Conservation (phyloP, 2,113 vertebrate genomes). For the Oreochromis aureus region DNA sequence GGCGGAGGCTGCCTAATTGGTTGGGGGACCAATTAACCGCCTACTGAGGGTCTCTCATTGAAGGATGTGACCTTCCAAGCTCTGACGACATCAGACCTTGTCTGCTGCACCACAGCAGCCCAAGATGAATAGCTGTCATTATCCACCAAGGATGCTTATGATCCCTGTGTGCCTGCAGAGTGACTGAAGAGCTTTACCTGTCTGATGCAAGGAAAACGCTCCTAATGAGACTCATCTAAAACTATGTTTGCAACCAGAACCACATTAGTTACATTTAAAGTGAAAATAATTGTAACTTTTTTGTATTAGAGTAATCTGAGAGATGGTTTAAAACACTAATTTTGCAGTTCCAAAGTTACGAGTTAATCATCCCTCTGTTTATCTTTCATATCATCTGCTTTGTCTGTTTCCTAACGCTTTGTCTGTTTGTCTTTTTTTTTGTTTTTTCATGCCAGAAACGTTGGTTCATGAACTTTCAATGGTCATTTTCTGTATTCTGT, state of each 20-base stretch:
- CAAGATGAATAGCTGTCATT: slow-evolving; percentile 1
- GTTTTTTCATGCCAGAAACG: not conserved
- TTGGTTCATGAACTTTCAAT: not conserved
- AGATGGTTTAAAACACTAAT: not conserved
- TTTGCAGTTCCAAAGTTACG: not conserved
- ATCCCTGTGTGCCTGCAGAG: not conserved
- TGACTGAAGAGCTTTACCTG: not conserved
- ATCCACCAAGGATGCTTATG: not conserved
- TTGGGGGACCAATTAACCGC: not conserved
- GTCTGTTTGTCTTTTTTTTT: not conserved
- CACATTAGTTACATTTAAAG: not conserved
- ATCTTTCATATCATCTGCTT: not conserved
- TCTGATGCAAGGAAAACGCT: not conserved
- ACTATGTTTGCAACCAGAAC: not conserved
- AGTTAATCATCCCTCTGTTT: not conserved
- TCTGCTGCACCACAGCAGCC: not conserved
- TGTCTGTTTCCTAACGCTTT: not conserved
- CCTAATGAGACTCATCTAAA: not conserved
- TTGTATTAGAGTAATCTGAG: not conserved
- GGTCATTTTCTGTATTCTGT: not conserved
- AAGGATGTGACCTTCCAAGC: not conserved
- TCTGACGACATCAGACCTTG: not conserved
- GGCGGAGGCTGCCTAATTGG: not conserved
- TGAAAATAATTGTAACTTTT: not conserved
- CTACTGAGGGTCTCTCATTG: not conserved